Evolutionary conservation across 2,888 invertebrate species (phyloP).

Genomic region (Dysmachus trigonus): DNA sequence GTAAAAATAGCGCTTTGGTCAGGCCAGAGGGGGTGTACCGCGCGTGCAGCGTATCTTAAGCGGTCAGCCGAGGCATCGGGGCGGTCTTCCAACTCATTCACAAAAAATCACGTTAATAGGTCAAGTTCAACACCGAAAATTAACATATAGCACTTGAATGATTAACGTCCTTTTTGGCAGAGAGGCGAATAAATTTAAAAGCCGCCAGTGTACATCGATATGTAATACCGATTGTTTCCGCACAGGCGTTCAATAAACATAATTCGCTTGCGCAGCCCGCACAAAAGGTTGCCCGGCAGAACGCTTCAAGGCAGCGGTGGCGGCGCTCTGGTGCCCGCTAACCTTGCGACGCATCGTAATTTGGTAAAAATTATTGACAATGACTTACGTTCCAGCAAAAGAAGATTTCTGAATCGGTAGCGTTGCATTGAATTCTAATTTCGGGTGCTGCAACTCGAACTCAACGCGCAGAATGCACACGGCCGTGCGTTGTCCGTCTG

Average conservation of each 20-base stretch:
- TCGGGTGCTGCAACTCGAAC: neutral
- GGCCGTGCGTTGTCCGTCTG: neutral
- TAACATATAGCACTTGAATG: conserved; percentile 15
- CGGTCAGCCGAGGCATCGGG: neutral
- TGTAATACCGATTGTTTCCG: conserved; percentile 11
- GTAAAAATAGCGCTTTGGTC: neutral
- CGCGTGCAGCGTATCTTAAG: neutral
- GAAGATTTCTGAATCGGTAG: neutral
- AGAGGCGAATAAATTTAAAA: conserved; percentile 21
- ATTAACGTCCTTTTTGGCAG: conserved; percentile 12
- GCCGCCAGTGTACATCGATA: neutral
- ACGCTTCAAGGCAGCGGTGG: neutral
- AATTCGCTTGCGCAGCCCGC: neutral
- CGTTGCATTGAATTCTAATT: neutral
- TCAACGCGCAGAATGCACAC: neutral
- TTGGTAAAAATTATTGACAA: conserved; percentile 28
- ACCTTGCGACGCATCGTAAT: conserved; percentile 1
- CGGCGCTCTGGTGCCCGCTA: neutral
- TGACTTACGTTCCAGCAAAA: neutral
- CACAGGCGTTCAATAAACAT: conserved; percentile 8
- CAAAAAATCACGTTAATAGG: conserved; percentile 14
- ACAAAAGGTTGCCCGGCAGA: neutral
- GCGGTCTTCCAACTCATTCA: neutral
- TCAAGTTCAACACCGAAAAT: conserved; percentile 10
- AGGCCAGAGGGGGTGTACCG: neutral